A percentile compares a stretch with the other conserved stretches of the same genome.
Conservation (phyloP, 2,797 vertebrate genomes). For the Vespertilio murinus region DNA sequence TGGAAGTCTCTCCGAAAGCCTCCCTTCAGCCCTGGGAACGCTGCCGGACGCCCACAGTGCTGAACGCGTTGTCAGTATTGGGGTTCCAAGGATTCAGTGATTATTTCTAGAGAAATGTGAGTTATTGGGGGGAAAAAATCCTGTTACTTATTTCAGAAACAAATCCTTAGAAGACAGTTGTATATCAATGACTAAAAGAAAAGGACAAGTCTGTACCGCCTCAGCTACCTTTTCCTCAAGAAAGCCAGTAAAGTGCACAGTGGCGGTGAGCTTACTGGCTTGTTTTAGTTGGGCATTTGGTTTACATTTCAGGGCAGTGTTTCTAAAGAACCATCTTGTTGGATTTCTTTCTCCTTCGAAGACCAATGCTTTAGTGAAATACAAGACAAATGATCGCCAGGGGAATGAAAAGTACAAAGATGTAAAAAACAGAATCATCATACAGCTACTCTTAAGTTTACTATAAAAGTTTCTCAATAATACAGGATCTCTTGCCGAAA, state of each 20-base stretch:
- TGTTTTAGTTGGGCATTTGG: background rate
- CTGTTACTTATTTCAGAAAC: slow-evolving; percentile 3
- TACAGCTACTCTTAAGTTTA: background rate
- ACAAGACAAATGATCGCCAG: slow-evolving; percentile 4
- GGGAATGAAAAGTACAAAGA: slow-evolving; percentile 35
- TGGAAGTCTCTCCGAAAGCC: slow-evolving; percentile 4
- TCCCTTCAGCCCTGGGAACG: slow-evolving; percentile 25
- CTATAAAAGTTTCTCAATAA: slow-evolving; percentile 10
- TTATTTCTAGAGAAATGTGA: slow-evolving; percentile 56
- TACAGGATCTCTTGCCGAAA: too few species aligned
- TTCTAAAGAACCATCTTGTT: background rate
- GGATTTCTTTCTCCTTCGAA: background rate
- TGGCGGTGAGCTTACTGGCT: background rate
- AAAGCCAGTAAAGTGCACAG: background rate
- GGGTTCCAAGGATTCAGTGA: background rate
- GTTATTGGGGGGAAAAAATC: background rate
- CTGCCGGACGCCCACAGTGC: background rate
- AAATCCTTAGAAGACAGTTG: slow-evolving; percentile 13
- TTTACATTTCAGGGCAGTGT: background rate
- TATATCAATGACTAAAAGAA: background rate
- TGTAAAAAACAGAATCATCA: background rate
- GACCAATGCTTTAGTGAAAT: background rate
- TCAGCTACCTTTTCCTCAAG: background rate
- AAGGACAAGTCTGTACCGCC: background rate
- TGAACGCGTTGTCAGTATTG: background rate